Evolutionary conservation across 2,113 vertebrate genomes (phyloP).

Genomic region (Pontoporia blainvillei): DNA sequence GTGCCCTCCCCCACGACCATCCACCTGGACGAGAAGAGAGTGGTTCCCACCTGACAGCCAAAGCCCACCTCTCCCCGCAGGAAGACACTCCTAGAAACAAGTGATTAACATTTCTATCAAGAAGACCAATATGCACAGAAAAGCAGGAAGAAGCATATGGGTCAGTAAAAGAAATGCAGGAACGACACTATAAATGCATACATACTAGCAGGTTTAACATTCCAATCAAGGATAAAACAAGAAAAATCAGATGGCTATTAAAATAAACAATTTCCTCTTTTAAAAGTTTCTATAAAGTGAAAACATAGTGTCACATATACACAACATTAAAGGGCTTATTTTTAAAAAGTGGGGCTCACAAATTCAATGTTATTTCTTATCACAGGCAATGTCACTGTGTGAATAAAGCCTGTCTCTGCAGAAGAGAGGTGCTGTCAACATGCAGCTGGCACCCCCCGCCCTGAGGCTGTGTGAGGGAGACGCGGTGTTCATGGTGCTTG

Average conservation of each 20-base stretch:
- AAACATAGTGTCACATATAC: neutral
- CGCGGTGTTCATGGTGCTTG: fast-evolving
- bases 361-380: neutral
- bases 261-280: constrained; percentile 9
- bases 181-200: neutral
- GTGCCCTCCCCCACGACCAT: neutral
- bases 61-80: neutral
- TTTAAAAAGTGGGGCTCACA: neutral
- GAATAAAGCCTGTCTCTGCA: neutral
- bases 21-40: neutral
- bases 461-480: neutral
- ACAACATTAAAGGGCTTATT: neutral
- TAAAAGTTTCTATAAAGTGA: neutral
- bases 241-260: neutral
- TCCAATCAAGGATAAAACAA: neutral
- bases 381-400: neutral
- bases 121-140: neutral
- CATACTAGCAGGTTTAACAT: neutral
- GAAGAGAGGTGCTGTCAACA: neutral
- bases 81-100: neutral
- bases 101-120: neutral
- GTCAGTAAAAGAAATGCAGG: constrained; percentile 21
- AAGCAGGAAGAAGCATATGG: neutral
- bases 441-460: neutral
- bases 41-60: neutral